Evolutionary conservation across 2,113 vertebrate genomes (phyloP), one percentile per base, ranked within the genome.

Genomic region (Nesoenas mayeri): DNA sequence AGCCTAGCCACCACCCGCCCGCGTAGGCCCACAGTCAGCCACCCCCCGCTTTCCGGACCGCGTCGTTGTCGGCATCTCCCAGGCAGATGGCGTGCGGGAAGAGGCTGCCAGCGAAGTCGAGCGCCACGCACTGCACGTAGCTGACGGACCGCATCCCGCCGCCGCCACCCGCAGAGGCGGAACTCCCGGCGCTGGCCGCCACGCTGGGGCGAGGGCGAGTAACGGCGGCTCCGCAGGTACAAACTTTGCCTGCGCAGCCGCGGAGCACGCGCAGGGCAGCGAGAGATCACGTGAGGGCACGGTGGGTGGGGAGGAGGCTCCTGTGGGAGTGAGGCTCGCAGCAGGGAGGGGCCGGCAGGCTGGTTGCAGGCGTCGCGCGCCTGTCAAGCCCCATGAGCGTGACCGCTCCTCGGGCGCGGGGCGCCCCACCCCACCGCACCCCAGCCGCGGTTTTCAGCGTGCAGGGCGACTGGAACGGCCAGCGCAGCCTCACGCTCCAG

Each of bases 41-140:
- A 26, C 53, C 36, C 12, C 24, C 34, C 44, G 5, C 64, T 29
- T 15, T 16, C 58, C 48, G 15, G 89, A 99, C 99, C 96, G 98
- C 93, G 90, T 99, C 99, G 82, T 99, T 99, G 91, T 99, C 99
- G 3, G 98, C 99, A 44, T 99, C 99, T 74, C 99, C 99, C 19
- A 99, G 97, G 93, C 99, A 99, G 62, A 99, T 98, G 1, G 99
- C 99, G 31, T 99, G 98, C 20, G 99, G 99, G 87, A 99, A 99
- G 62, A 99, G 98, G 47, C 98, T 99, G 29, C 99, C 99, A 11
- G 98, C 97, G 72, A 99, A 99, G 32, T 99, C 99, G 92, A 99
- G 97, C 31, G 98, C 98, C 34, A 99, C 98, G 2, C 99, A 97
- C 89, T 99, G 98, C 31, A 99, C 99, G 22, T 99, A 99, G 90